Percentiles rank a stretch among this genome's conserved stretches.
Conservation (phyloP, 2,888 invertebrate species). For the Copidosoma aretas region DNA sequence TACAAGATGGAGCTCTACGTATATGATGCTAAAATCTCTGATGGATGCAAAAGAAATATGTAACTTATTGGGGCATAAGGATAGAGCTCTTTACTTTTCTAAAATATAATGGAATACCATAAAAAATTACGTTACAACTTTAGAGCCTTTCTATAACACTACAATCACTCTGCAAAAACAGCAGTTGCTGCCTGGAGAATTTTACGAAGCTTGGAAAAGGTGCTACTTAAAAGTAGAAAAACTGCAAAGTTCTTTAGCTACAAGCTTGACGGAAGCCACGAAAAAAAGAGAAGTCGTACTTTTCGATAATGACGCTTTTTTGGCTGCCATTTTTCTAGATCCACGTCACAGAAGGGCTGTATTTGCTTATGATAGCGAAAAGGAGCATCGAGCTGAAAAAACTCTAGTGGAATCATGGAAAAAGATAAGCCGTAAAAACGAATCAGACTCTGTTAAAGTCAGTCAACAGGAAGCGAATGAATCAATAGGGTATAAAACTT, state of each 20-base stretch:
- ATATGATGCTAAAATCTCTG: not conserved
- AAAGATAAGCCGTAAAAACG: too few species aligned
- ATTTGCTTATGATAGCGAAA: not conserved
- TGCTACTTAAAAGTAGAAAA: not conserved
- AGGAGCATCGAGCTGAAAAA: too few species aligned
- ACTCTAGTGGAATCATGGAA: too few species aligned
- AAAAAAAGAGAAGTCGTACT: not conserved
- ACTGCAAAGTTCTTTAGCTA: not conserved
- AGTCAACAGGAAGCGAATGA: too few species aligned
- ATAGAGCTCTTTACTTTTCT: not conserved
- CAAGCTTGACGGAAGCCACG: not conserved
- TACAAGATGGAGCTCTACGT: not conserved
- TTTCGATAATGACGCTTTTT: constrained; percentile 2
- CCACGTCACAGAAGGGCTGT: not conserved
- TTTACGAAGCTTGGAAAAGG: not conserved
- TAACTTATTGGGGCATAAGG: not conserved
- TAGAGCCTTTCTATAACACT: not conserved
- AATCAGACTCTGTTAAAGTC: too few species aligned
- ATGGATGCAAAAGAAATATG: not conserved
- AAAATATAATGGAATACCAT: not conserved
- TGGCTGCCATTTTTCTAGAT: constrained; percentile 6
- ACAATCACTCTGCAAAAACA: not conserved
- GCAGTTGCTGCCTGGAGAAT: not conserved
- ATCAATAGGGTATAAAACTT: too few species aligned
- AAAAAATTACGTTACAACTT: not conserved